Evolutionary conservation across 2,797 vertebrate species (phyloP).

Genomic region (Acipenser ruthenus): DNA sequence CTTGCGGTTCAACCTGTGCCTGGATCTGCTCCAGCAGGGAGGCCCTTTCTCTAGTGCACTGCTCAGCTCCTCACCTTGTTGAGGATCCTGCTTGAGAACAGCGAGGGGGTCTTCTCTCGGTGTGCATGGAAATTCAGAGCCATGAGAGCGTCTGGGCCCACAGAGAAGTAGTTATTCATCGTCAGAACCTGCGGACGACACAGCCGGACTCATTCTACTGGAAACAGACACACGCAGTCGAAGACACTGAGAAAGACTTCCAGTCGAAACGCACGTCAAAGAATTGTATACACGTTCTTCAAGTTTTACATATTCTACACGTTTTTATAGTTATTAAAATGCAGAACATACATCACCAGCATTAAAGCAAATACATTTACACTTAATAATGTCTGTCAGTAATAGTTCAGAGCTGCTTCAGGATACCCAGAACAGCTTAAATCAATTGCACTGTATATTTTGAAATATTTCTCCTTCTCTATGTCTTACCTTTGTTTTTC

Average conservation of each 20-base stretch:
- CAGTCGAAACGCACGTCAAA: background rate
- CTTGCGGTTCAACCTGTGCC: no score
- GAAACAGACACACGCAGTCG: background rate
- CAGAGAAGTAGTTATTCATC: constrained; percentile 98
- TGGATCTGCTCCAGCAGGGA: no score
- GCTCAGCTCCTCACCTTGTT: constrained; percentile 75
- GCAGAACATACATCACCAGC: constrained; percentile 1
- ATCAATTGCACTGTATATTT: no score
- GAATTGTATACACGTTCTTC: background rate
- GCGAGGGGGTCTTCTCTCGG: constrained; percentile 88
- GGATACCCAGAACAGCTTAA: no score
- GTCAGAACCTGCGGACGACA: constrained; percentile 71
- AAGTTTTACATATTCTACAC: background rate
- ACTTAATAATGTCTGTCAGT: background rate
- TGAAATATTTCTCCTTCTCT: no score
- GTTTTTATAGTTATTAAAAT: background rate
- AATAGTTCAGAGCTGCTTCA: no score
- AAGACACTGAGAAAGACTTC: background rate
- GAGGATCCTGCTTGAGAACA: constrained; percentile 95
- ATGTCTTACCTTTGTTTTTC: constrained; percentile 80
- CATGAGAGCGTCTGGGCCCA: constrained; percentile 95
- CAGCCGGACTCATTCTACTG: constrained; percentile 4
- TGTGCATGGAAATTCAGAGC: constrained; percentile 92
- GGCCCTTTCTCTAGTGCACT: no score
- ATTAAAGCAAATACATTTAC: background rate